Percentiles rank a stretch among this genome's conserved stretches.
These are phyloP conservation scores for Lamproptera curius DNA, from an alignment of 2,888 invertebrate genomes.

Conservation along the genomic window DNA sequence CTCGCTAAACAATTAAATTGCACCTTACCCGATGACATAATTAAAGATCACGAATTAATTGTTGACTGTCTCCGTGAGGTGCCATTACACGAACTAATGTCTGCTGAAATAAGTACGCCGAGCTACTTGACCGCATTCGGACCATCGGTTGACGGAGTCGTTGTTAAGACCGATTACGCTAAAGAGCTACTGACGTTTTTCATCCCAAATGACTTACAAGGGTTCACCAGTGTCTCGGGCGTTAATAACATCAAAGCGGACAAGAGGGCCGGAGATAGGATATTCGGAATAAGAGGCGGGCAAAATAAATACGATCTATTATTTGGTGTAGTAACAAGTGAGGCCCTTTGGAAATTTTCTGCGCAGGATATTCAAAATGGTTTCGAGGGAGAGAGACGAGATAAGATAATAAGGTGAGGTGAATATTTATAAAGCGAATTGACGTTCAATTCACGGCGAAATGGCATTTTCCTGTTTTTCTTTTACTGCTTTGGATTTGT, in stretches of 20 bases:
- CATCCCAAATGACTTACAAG: constrained; percentile 81
- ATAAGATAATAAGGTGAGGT: constrained; percentile 85
- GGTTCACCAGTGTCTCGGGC: constrained; percentile 79
- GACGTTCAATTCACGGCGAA: constrained; percentile 44
- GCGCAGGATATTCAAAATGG: constrained; percentile 91
- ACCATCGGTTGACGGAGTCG: constrained; percentile 95
- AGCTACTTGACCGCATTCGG: constrained; percentile 93
- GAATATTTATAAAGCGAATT: constrained; percentile 67
- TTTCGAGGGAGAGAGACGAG: constrained; percentile 92
- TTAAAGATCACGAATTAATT: constrained; percentile 89
- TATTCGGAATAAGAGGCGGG: constrained; percentile 74
- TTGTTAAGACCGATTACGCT: constrained; percentile 92
- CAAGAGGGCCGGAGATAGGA: constrained; percentile 80
- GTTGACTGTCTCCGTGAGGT: constrained; percentile 91
- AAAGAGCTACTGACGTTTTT: constrained; percentile 87
- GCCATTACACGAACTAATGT: constrained; percentile 84
- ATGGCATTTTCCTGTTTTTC: constrained; percentile 7
- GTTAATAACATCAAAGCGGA: constrained; percentile 78
- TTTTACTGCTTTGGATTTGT: neutral
- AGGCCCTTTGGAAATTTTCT: constrained; percentile 94
- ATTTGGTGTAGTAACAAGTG: constrained; percentile 94
- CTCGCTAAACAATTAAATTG: constrained; percentile 90
- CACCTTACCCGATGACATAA: constrained; percentile 88
- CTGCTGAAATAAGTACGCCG: constrained; percentile 87
- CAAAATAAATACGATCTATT: constrained; percentile 89